Evolutionary conservation across 1,140 invertebrate species (phyloP), one percentile per base, ranked within the genome.

Genomic region (Planococcus citri): DNA sequence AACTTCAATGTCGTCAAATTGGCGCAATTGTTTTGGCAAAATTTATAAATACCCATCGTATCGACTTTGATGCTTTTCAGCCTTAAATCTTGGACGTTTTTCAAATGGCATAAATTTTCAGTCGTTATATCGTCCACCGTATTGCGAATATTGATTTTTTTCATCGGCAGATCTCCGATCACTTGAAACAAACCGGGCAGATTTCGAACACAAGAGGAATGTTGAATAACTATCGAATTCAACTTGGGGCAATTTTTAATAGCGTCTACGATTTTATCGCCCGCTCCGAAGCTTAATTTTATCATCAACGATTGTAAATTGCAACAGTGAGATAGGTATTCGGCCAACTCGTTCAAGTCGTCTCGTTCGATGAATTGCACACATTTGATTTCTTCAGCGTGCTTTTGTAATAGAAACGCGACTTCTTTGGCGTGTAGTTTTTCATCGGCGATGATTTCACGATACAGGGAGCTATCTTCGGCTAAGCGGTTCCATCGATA

Each of bases 131-230:
- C 21, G 9, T 64, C 60, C 3, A 25, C 22, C 1, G 25, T 24
- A 20, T 27, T 64, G 17, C 60, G 60, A 25, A 64, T 25, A 64
- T 25, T 64, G 6, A 64, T 64, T 64, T 64, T 64, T 25, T 27
- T 64, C 25, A 64, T 64, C 3, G 60, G 17, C 10, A 4, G 25
- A 10, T 64, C 9, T 9, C 22, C 60, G 22, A 64, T 27, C 2
- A 25, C 25, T 25, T 64, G 22, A 64, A 64, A 27, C 24, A 64
- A 64, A 24, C 25, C 25, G 2, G 60, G 25, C 24, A 64, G 10
- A 27, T 64, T 64, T 24, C 60, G 60, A 25, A 64, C 60, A 64
- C 60, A 64, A 4, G 10, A 24, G 6, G 22, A 64, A 27, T 64
- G 22, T 10, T 27, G 25, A 1, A 64, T 64, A 4, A 27, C 25